Percentiles rank a stretch among this genome's conserved stretches.
These are phyloP conservation scores for Varecia variegata DNA, from an alignment of 2,797 vertebrate species.

Conservation along the genomic window DNA sequence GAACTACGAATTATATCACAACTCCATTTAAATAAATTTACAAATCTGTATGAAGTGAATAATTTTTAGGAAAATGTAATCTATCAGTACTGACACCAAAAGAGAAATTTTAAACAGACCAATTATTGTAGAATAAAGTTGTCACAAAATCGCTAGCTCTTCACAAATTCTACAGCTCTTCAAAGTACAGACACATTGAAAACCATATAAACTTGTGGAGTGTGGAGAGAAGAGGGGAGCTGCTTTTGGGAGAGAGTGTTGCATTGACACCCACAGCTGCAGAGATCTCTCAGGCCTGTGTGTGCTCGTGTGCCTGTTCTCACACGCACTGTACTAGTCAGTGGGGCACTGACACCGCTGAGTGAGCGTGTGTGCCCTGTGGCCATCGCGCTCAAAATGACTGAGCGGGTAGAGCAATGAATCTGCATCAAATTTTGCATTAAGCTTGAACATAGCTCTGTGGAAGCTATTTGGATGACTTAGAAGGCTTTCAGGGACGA, in stretches of 20 bases:
- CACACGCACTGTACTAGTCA: too few species aligned
- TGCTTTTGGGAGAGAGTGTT: background rate
- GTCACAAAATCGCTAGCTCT: background rate
- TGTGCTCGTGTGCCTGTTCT: background rate
- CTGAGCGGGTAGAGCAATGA: too few species aligned
- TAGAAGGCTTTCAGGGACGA: too few species aligned
- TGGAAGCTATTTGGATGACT: too few species aligned
- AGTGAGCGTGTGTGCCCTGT: too few species aligned
- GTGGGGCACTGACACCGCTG: too few species aligned
- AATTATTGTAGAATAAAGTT: background rate
- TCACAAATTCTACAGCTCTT: background rate
- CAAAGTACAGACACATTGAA: background rate
- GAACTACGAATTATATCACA: background rate
- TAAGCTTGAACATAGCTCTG: too few species aligned
- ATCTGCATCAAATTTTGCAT: too few species aligned
- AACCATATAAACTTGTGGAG: background rate
- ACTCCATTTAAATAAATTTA: background rate
- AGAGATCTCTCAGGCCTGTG: background rate
- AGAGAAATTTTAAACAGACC: background rate
- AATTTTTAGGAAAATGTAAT: background rate
- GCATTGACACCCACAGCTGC: background rate
- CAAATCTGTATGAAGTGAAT: background rate
- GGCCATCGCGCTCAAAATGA: too few species aligned
- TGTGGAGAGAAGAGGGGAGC: background rate
- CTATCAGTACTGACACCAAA: background rate